Base-by-base conservation (phyloP, 2,113 vertebrate species). In the Channa maculata region DNA sequence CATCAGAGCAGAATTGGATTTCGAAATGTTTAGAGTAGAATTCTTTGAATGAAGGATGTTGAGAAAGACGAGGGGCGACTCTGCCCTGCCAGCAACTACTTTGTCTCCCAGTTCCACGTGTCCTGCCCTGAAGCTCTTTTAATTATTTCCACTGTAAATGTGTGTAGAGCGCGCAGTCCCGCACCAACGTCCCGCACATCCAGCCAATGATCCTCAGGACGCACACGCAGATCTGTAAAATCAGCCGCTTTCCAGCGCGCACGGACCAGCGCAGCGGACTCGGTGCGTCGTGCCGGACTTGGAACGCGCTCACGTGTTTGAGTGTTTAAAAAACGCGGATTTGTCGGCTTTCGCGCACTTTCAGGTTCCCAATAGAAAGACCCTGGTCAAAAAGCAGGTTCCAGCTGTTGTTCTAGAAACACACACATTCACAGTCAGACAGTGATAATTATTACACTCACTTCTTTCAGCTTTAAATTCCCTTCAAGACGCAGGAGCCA, bases 161-260 rank as follows among this genome's bases (percentile, higher is more conserved):
- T 44, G 71, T 78, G 70, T 57, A 6, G 36, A 62, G 59, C 59
- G 79, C 41, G 39, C 81, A 57, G 36, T 58, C 77, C 77, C 33
- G 71, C 68, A 50, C 60, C 81, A 80, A 46, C 8, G 59, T 66
- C 39, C 6, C 41, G 34, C 71, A 14, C 14, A 51, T 61, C 13
- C 58, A 54, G 41, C 53, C 74, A 66, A 33, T 45, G 24, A 64
- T 66, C 41, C 37, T 41, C 54, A 14, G 36, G 54, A 66, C 12
- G 39, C 15, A 13, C 8, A 46, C 41, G 6, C 36, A 71, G 55
- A 58, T 41, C 6, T 45, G 71, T 6, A 45, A 60, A 72, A 41
- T 1, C 59, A 59, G 44, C 34, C 41, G 2, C 24, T 60, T 11
- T 33, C 10, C 69, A 33, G 49, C 2, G 64, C 68, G 64, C 58